Evolutionary conservation across 2,113 vertebrate genomes (phyloP).

Genomic region (Nothocercus julius): DNA sequence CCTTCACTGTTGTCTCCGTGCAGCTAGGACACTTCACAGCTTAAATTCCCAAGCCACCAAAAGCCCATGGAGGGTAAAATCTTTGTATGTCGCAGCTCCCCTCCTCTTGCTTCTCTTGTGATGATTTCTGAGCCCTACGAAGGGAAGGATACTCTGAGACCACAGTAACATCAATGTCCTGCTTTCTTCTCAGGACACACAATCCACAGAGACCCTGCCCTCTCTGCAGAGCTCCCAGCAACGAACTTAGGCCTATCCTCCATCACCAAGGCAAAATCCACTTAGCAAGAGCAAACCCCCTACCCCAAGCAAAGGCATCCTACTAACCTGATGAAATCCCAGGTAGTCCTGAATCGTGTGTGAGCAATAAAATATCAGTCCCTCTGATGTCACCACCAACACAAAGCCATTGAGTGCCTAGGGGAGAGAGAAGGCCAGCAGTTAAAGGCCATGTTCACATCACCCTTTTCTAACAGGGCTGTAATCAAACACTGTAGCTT

Average conservation of each 20-base stretch:
- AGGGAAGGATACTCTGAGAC: not conserved
- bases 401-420: constrained; percentile 82
- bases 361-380: constrained; percentile 81
- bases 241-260: not conserved
- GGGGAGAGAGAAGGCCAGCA: not conserved
- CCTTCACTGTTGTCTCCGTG: not conserved
- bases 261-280: not conserved
- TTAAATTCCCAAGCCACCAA: not conserved
- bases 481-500: not conserved
- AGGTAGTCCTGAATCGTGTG: constrained; percentile 83
- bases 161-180: not conserved
- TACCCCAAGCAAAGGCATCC: not conserved
- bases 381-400: constrained; percentile 77
- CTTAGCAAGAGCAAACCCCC: not conserved
- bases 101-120: not conserved
- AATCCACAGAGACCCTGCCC: not conserved
- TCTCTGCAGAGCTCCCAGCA: not conserved
- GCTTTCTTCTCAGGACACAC: not conserved
- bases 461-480: not conserved
- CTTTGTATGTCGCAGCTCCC: not conserved
- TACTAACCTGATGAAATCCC: constrained; percentile 82
- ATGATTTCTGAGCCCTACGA: not conserved
- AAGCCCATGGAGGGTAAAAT: not conserved
- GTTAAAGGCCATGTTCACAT: accelerated
- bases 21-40: not conserved